These are phyloP conservation scores for Drosophila demipolita DNA, from an alignment of 2,888 invertebrate species.

Conservation along the genomic window DNA sequence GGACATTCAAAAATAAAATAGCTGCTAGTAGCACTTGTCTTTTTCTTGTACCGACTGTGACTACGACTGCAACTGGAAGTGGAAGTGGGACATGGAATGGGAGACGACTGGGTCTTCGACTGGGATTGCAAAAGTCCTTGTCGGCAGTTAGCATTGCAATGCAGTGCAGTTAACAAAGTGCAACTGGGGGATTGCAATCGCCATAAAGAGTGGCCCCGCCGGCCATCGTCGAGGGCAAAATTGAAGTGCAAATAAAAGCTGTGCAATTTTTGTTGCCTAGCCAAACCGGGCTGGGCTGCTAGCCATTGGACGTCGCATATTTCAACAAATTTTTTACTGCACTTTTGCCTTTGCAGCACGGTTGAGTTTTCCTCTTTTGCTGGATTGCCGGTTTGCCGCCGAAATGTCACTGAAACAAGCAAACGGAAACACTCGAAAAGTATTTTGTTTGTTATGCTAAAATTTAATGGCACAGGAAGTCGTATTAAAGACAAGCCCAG, in stretches of 20 bases:
- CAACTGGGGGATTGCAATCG: constrained; percentile 79
- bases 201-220: constrained; percentile 67
- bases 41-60: constrained; percentile 22
- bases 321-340: constrained; percentile 81
- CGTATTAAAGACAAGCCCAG: constrained; percentile 67
- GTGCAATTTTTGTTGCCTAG: constrained; percentile 58
- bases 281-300: constrained; percentile 2
- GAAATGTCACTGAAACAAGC: constrained; percentile 78
- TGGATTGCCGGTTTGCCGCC: constrained; percentile 36
- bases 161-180: constrained; percentile 78
- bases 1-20: constrained; percentile 78
- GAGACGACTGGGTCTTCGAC: constrained; percentile 8
- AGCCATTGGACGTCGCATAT: constrained; percentile 63
- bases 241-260: constrained; percentile 78
- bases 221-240: constrained; percentile 70
- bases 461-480: constrained; percentile 78
- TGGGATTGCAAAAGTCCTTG: constrained; percentile 44
- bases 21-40: constrained; percentile 75
- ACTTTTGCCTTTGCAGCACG: constrained; percentile 62
- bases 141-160: constrained; percentile 70
- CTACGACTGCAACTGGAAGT: constrained; percentile 20
- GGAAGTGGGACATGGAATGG: constrained; percentile 5
- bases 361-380: constrained; percentile 38
- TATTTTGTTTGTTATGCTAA: constrained; percentile 81
- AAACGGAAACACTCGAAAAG: constrained; percentile 78